A percentile compares a stretch with the other conserved stretches of the same genome.
Evolutionary conservation across 1,140 invertebrate genomes (phyloP).

Genomic region (Medauroidea extradentata): DNA sequence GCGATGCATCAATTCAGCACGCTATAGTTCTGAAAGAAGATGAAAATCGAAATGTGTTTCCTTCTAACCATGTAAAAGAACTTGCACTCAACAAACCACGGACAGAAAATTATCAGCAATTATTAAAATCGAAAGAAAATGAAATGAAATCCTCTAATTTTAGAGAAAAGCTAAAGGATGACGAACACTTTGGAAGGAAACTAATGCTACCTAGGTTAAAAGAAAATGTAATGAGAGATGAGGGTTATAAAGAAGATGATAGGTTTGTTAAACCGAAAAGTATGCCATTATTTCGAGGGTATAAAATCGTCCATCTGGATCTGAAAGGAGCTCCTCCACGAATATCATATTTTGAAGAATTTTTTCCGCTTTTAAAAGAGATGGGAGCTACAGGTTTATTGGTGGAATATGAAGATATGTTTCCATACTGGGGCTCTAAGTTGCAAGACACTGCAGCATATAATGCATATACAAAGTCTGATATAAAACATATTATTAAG

Average conservation of each 20-base stretch:
- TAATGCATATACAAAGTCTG: constrained; percentile 51
- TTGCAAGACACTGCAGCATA: constrained; percentile 35
- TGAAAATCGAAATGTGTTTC: neutral
- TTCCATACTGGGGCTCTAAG: constrained; percentile 53
- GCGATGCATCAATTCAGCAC: neutral
- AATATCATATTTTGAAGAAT: constrained; percentile 61
- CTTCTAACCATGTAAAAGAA: neutral
- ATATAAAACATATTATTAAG: constrained; percentile 49
- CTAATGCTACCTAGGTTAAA: neutral
- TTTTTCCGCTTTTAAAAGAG: constrained; percentile 69
- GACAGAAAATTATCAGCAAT: neutral
- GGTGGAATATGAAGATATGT: constrained; percentile 66
- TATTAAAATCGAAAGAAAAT: neutral
- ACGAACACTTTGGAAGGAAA: neutral
- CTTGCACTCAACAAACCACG: neutral
- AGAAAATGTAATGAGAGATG: neutral
- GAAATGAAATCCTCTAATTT: constrained; percentile 4
- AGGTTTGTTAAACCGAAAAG: neutral
- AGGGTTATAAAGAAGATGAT: neutral
- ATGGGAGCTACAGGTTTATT: constrained; percentile 56
- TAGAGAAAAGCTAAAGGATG: neutral
- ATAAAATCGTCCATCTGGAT: constrained; percentile 72
- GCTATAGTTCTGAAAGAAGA: neutral
- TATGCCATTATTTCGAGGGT: neutral
- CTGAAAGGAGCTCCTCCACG: constrained; percentile 85